Evolutionary conservation across 2,797 vertebrate species (phyloP).

Genomic region (Ciconia nigra): DNA sequence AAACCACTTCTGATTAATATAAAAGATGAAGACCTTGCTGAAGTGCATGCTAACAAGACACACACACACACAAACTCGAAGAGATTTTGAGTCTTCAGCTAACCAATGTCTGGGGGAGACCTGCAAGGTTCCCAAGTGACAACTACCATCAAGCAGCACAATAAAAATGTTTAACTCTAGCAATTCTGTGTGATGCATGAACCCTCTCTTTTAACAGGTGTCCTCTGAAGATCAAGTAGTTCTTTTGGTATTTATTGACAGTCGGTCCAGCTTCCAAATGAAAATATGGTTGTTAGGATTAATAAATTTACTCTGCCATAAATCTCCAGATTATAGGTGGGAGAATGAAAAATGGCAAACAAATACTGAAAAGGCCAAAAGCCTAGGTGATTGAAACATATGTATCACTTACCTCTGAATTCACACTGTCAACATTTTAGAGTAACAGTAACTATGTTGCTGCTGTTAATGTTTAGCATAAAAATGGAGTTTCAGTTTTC

Average conservation of each 20-base stretch:
- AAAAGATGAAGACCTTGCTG: neutral
- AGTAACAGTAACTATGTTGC: neutral
- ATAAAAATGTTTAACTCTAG: conserved; percentile 3
- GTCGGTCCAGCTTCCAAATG: neutral
- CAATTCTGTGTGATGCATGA: neutral
- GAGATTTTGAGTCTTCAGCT: neutral
- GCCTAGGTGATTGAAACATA: neutral
- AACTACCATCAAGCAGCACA: neutral
- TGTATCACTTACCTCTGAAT: conserved; percentile 10
- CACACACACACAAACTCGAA: accelerated
- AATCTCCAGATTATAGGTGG: conserved; percentile 23
- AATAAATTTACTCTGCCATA: conserved; percentile 52
- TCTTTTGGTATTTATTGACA: conserved; percentile 47
- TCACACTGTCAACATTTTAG: neutral
- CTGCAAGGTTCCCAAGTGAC: neutral
- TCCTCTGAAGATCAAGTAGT: neutral
- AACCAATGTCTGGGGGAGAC: neutral
- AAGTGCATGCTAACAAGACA: neutral
- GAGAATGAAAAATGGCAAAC: conserved; percentile 26
- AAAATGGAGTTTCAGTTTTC: neutral
- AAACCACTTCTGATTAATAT: neutral
- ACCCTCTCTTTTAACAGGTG: neutral
- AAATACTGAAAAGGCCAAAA: conserved; percentile 12
- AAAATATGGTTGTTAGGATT: conserved; percentile 48
- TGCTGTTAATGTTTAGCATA: conserved; percentile 49